Conservation (phyloP, 2,797 vertebrate genomes). For the Hydrolagus colliei region DNA sequence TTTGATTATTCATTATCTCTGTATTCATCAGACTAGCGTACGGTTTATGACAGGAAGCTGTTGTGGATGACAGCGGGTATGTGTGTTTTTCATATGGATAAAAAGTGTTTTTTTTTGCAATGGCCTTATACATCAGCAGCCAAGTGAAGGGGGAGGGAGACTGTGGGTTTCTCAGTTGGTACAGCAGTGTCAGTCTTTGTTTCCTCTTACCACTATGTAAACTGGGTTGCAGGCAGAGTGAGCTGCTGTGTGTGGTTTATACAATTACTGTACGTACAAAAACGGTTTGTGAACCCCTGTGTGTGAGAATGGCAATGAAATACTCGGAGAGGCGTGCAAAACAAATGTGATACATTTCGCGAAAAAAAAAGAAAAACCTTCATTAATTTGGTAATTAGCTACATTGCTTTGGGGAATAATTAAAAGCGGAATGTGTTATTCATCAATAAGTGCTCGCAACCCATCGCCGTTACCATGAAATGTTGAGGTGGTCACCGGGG, state of each 20-base stretch:
- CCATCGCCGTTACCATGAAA: not conserved
- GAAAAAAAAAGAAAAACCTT: not conserved
- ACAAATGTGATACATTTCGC: not conserved
- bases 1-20: conserved; percentile 70
- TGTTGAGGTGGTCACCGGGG: no score
- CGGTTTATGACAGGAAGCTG: not conserved
- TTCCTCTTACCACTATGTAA: not conserved
- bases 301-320: no score
- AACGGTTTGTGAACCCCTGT: not conserved
- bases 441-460: not conserved
- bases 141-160: not conserved
- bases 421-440: no score
- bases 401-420: not conserved
- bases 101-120: no score
- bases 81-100: not conserved
- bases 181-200: not conserved
- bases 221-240: no score
- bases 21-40: conserved; percentile 57
- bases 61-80: not conserved
- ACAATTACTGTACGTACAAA: not conserved
- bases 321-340: not conserved
- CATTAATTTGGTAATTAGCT: not conserved
- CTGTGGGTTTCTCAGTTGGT: not conserved
- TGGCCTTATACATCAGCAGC: not conserved
- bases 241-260: not conserved